These are phyloP conservation scores for Charina bottae DNA, from an alignment of 2,113 vertebrate genomes.

Conservation along the genomic window DNA sequence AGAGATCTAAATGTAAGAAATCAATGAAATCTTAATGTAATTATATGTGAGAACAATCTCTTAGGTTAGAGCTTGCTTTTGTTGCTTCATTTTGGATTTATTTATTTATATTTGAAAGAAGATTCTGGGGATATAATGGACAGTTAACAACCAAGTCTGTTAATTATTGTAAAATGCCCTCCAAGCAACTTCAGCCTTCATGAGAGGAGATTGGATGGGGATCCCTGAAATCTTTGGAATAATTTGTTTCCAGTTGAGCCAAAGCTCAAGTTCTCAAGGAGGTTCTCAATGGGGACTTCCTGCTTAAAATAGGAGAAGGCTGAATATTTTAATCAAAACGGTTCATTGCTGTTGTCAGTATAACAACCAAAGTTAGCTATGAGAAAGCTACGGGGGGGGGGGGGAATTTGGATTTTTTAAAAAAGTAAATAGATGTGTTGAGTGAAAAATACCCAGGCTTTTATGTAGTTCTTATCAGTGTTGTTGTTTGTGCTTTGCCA, in stretches of 20 bases:
- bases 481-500: neutral
- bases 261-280: too few species aligned
- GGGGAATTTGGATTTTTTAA: neutral
- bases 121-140: neutral
- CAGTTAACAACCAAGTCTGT: neutral
- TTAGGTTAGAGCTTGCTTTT: neutral
- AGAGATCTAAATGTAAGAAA: neutral
- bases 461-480: neutral
- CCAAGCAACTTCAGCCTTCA: neutral
- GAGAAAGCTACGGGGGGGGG: neutral
- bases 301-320: neutral
- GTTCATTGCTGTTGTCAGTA: neutral
- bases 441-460: neutral
- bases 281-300: neutral
- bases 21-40: neutral
- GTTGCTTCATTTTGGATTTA: neutral
- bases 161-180: neutral
- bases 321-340: neutral
- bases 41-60: neutral
- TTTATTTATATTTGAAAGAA: neutral
- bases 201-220: neutral
- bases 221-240: neutral
- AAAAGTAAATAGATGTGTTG: neutral
- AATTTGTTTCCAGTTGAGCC: neutral
- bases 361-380: neutral